Conservation (phyloP, 2,113 vertebrate species). For the Cinclus mexicanus region DNA sequence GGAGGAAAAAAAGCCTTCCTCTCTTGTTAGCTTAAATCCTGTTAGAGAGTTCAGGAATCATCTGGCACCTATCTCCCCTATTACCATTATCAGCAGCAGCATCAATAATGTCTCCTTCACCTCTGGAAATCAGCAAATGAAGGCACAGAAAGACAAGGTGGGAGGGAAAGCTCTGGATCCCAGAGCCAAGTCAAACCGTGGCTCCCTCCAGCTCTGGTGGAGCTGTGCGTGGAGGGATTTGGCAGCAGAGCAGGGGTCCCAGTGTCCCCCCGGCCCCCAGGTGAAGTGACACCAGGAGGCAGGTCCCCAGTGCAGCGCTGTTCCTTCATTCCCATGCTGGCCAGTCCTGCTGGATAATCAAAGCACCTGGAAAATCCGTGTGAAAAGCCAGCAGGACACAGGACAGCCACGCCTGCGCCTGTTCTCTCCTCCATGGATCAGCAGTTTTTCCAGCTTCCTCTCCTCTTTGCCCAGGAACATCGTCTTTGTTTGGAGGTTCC, state of each 20-base stretch:
- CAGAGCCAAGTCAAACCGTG: background rate
- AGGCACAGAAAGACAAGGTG: background rate
- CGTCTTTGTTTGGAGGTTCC: background rate
- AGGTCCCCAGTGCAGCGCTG: background rate
- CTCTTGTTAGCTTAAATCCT: slow-evolving; percentile 52
- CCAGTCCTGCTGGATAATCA: background rate
- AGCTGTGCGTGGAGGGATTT: background rate
- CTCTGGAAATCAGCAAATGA: background rate
- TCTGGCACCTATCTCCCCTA: background rate
- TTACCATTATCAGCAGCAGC: background rate
- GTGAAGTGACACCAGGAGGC: background rate
- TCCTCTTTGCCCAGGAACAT: background rate
- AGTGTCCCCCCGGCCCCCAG: accelerated
- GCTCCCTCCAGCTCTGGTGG: background rate
- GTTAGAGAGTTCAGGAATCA: slow-evolving; percentile 50
- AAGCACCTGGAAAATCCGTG: background rate
- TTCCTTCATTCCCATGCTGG: background rate
- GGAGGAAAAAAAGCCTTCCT: background rate
- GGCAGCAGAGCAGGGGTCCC: background rate
- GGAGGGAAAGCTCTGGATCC: background rate
- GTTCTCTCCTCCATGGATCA: background rate
- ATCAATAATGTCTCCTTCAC: slow-evolving; percentile 11
- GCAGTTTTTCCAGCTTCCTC: background rate
- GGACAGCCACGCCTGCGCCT: accelerated
- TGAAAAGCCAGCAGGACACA: accelerated